Conservation (phyloP, 1,140 invertebrate genomes). For the Eupeodes corollae region DNA sequence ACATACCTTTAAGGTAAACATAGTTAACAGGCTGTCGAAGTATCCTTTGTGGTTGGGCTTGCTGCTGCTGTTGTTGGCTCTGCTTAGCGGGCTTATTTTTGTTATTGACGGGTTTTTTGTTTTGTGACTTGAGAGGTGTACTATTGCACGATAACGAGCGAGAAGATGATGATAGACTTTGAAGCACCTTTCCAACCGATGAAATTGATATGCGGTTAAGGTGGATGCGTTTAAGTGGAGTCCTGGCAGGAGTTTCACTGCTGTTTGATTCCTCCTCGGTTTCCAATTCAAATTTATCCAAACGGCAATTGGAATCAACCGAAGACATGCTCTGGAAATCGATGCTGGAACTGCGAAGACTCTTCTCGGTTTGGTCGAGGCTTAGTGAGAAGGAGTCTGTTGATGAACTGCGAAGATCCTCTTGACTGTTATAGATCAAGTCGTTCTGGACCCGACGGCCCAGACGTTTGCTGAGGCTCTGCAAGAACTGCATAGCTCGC, state of each 20-base stretch:
- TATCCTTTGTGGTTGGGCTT: constrained; percentile 36
- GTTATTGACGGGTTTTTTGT: constrained; percentile 6
- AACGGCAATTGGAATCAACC: too few species aligned
- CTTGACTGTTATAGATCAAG: constrained; percentile 36
- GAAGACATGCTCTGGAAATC: constrained; percentile 6
- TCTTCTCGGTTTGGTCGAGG: constrained; percentile 35
- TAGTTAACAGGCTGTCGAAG: constrained; percentile 33
- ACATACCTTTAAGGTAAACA: constrained; percentile 36
- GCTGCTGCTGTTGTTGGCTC: constrained; percentile 14
- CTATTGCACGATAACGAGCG: constrained; percentile 50
- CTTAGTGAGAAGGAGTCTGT: constrained; percentile 44
- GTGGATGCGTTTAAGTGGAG: constrained; percentile 18
- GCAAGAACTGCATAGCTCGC: constrained; percentile 42
- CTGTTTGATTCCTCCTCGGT: too few species aligned
- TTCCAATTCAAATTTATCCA: too few species aligned
- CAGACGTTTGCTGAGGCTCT: constrained; percentile 46
- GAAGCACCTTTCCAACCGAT: constrained; percentile 52
- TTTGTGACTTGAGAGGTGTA: constrained; percentile 35
- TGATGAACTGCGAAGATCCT: constrained; percentile 45
- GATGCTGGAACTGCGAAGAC: constrained; percentile 17
- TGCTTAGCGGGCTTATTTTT: neutral
- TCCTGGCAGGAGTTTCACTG: neutral
- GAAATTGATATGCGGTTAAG: constrained; percentile 33
- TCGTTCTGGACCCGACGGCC: constrained; percentile 40
- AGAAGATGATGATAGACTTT: constrained; percentile 41